Evolutionary conservation across 2,113 vertebrate genomes (phyloP).

Genomic region (Syngnathus typhle): DNA sequence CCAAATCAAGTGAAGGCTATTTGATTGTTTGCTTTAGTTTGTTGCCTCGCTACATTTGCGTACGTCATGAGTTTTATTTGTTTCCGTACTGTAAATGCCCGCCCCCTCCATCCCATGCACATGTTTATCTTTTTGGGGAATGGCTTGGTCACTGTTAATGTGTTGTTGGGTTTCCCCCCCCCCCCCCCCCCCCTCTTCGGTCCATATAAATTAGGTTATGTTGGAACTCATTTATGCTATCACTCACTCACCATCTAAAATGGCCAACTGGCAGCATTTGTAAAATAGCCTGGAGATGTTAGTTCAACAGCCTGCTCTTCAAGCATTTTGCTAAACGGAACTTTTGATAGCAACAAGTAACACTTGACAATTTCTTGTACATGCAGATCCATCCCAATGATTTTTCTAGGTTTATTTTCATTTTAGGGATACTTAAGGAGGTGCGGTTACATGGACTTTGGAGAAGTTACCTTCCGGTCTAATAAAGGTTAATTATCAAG

Average conservation of each 20-base stretch:
- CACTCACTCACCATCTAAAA: conserved; percentile 31
- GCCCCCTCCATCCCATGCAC: conserved; percentile 41
- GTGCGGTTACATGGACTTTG: conserved; percentile 22
- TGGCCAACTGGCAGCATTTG: background rate
- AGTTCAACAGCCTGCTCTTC: conserved; percentile 1
- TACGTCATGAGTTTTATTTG: conserved; percentile 46
- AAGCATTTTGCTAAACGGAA: conserved; percentile 20
- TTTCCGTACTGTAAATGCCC: conserved; percentile 58
- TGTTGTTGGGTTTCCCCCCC: conserved; percentile 19
- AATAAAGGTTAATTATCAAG: conserved; percentile 25
- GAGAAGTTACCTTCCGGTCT: conserved; percentile 27
- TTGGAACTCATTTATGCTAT: conserved; percentile 38
- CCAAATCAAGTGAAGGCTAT: conserved; percentile 59
- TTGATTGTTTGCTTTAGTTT: conserved; percentile 41
- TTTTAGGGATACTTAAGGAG: conserved; percentile 20
- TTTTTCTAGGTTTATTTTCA: conserved; percentile 12
- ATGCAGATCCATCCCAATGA: conserved; percentile 49
- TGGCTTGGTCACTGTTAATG: conserved; percentile 31
- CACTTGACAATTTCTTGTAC: conserved; percentile 22
- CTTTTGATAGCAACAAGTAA: conserved; percentile 8
- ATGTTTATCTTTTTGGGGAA: conserved; percentile 27
- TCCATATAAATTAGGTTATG: conserved; percentile 39
- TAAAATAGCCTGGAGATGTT: background rate
- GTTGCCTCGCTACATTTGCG: conserved; percentile 50
- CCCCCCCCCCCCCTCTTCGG: conserved; percentile 28